A percentile compares a stretch with the other conserved stretches of the same genome.
Conservation (phyloP, 2,113 vertebrate genomes). For the Orientallactaga bullata region DNA sequence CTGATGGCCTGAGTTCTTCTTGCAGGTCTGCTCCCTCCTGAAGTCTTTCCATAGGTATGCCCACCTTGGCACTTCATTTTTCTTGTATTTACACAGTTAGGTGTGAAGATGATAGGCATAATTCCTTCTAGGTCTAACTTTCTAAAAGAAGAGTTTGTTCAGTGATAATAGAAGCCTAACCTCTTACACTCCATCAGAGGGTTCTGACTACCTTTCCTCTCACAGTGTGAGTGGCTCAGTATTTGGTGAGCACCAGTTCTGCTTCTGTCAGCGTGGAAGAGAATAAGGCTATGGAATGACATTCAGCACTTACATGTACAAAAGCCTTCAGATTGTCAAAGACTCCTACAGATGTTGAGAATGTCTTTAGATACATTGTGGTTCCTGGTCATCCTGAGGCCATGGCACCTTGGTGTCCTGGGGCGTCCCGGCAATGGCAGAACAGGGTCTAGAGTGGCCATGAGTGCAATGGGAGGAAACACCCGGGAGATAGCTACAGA, state of each 20-base stretch:
- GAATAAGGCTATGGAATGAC: not conserved
- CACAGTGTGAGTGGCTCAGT: not conserved
- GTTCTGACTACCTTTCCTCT: not conserved
- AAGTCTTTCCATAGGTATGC: not conserved
- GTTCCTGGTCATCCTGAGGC: too few species aligned
- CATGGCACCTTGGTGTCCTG: too few species aligned
- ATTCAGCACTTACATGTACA: not conserved
- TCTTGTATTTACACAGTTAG: not conserved
- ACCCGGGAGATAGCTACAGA: too few species aligned
- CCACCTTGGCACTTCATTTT: not conserved
- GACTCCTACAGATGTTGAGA: not conserved
- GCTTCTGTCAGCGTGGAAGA: not conserved
- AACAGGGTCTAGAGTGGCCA: too few species aligned
- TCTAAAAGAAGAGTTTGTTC: not conserved
- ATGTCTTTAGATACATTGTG: not conserved
- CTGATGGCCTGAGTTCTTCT: not conserved
- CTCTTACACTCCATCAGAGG: not conserved
- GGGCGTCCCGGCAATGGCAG: too few species aligned
- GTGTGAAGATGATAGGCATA: not conserved
- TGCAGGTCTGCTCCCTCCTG: not conserved
- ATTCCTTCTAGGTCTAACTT: not conserved
- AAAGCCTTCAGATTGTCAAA: not conserved
- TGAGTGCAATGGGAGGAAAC: too few species aligned
- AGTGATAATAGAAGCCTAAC: not conserved
- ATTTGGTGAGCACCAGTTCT: not conserved